Percentiles rank a stretch among this genome's conserved stretches.
These are phyloP conservation scores for Bubo scandiacus DNA, from an alignment of 2,113 vertebrate genomes.

Conservation along the genomic window DNA sequence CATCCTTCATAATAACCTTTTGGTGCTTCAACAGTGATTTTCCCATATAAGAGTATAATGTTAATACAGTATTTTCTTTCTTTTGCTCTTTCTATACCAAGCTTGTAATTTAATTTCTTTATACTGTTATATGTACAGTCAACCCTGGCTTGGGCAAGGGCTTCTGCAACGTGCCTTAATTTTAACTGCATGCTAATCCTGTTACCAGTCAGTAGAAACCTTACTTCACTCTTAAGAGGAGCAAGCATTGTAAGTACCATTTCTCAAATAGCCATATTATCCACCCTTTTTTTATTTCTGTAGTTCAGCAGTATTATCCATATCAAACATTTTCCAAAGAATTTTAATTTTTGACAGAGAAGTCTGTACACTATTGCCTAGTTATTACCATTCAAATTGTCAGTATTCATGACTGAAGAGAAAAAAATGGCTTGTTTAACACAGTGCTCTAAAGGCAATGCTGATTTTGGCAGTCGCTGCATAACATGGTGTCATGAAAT, in stretches of 20 bases:
- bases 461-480: slow-evolving; percentile 41
- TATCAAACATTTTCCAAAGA: slow-evolving; percentile 45
- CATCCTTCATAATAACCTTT: not conserved
- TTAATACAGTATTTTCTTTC: not conserved
- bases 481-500: slow-evolving; percentile 25
- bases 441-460: slow-evolving; percentile 9
- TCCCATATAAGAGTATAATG: not conserved
- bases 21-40: not conserved
- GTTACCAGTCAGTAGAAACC: slow-evolving; percentile 79
- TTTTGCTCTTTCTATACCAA: not conserved
- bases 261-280: slow-evolving; percentile 24
- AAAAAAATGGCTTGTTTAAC: slow-evolving; percentile 56
- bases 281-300: not conserved
- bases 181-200: slow-evolving; percentile 85
- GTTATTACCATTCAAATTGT: slow-evolving; percentile 57
- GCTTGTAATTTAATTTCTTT: slow-evolving; percentile 51
- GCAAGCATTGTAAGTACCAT: slow-evolving; percentile 74
- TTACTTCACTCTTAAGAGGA: slow-evolving; percentile 79
- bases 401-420: slow-evolving; percentile 35
- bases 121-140: slow-evolving; percentile 67
- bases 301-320: not conserved
- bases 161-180: slow-evolving; percentile 81
- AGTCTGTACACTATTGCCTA: slow-evolving; percentile 4
- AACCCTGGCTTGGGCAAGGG: slow-evolving; percentile 81
- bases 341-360: slow-evolving; percentile 42